Conservation (phyloP, 2,888 invertebrate species). For the Sialis fuliginosa region DNA sequence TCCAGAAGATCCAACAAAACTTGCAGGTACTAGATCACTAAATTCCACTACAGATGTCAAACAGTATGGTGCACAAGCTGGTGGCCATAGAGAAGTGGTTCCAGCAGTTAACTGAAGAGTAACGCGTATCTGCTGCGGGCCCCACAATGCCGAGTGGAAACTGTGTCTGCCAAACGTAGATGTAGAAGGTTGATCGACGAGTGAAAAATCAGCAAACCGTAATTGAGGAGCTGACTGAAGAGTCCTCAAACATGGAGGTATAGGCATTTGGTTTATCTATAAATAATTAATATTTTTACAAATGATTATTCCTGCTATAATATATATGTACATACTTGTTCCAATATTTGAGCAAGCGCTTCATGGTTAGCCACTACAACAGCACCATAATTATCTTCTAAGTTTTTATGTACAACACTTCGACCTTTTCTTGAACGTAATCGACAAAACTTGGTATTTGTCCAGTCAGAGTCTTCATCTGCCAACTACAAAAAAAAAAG, state of each 20-base stretch:
- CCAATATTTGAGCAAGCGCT: conserved; percentile 71
- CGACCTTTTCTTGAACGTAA: conserved; percentile 62
- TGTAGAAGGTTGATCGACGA: conserved; percentile 29
- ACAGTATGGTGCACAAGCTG: conserved; percentile 39
- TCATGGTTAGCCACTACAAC: conserved; percentile 82
- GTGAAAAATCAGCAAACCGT: conserved; percentile 53
- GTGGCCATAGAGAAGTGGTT: conserved; percentile 40
- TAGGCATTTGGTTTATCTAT: conserved; percentile 50
- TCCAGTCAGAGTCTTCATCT: conserved; percentile 4
- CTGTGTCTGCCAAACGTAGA: conserved; percentile 44
- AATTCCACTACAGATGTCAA: conserved; percentile 64
- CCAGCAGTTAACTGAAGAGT: conserved; percentile 47
- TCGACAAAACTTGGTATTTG: conserved; percentile 25
- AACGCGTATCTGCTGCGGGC: conserved; percentile 37
- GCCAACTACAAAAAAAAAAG: conserved; percentile 2
- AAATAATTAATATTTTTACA: conserved; percentile 1
- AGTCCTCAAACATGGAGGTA: conserved; percentile 47
- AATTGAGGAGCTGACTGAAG: conserved; percentile 55
- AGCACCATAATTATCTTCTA: conserved; percentile 81
- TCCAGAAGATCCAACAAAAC: conserved; percentile 34
- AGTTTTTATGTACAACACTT: conserved; percentile 66
- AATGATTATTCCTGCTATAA: neutral
- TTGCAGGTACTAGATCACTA: conserved; percentile 53
- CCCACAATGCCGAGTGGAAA: conserved; percentile 64
- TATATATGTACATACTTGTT: conserved; percentile 46